Conservation (phyloP, 2,888 invertebrate genomes). For the Campoletis raptor region DNA sequence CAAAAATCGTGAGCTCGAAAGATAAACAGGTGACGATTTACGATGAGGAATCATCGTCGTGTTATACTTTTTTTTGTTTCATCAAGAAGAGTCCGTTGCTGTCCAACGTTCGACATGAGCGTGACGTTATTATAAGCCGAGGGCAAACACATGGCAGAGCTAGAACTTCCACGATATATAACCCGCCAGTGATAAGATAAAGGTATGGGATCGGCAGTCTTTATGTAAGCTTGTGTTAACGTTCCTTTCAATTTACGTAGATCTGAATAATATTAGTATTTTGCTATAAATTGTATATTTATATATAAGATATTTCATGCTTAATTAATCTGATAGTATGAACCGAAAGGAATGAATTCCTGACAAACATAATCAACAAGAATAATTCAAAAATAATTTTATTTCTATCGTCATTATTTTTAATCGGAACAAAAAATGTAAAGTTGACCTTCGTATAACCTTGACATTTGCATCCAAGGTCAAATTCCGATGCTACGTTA, state of each 20-base stretch:
- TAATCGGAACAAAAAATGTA: neutral
- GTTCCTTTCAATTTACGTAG: conserved; percentile 19
- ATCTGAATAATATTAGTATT: conserved; percentile 46
- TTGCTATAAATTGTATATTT: neutral
- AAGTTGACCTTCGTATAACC: neutral
- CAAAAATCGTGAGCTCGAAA: conserved; percentile 20
- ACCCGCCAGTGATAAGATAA: conserved; percentile 81
- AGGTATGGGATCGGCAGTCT: conserved; percentile 67
- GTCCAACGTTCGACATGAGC: conserved; percentile 59
- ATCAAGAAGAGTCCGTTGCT: neutral
- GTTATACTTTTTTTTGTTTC: conserved; percentile 25
- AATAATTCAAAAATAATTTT: neutral
- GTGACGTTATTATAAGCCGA: conserved; percentile 57
- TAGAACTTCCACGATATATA: conserved; percentile 73
- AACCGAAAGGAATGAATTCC: neutral
- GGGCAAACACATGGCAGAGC: conserved; percentile 75
- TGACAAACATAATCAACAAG: neutral
- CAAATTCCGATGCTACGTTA: neutral
- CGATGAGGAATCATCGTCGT: conserved; percentile 54
- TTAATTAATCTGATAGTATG: neutral
- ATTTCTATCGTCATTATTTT: neutral
- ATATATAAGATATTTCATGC: neutral
- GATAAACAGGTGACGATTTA: conserved; percentile 10
- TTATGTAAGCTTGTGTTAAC: conserved; percentile 51
- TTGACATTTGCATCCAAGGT: neutral